These are phyloP conservation scores for Patella vulgata DNA, from an alignment of 1,140 invertebrate species.

Conservation along the genomic window DNA sequence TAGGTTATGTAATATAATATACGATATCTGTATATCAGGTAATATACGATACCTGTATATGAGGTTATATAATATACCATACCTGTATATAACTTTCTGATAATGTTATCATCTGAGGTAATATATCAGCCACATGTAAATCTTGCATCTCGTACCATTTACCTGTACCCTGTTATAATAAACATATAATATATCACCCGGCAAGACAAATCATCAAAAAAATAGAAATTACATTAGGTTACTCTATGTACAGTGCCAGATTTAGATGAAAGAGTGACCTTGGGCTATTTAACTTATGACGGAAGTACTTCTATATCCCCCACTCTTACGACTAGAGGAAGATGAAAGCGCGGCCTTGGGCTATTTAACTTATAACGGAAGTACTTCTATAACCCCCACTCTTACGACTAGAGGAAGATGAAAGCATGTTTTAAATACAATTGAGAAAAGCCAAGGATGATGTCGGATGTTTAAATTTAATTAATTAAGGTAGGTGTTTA, in stretches of 20 bases:
- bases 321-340: too few relatives aligned
- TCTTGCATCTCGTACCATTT: conserved; percentile 98
- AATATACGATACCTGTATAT: too few relatives aligned
- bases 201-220: background rate
- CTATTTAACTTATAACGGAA: background rate
- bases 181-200: conserved; percentile 8
- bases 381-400: background rate
- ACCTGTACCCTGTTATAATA: conserved; percentile 72
- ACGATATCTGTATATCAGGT: too few relatives aligned
- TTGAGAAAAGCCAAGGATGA: too few relatives aligned
- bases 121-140: conserved; percentile 96
- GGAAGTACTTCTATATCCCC: background rate
- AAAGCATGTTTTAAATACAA: too few relatives aligned
- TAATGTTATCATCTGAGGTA: conserved; percentile 99
- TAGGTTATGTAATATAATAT: too few relatives aligned
- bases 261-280: background rate
- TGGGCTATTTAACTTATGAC: background rate
- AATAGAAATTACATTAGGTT: background rate
- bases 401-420: too few relatives aligned
- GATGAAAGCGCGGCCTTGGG: background rate
- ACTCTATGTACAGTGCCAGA: background rate
- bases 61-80: too few relatives aligned
- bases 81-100: conserved; percentile 98
- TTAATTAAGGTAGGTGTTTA: too few relatives aligned
- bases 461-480: too few relatives aligned